Evolutionary conservation across 2,113 vertebrate genomes (phyloP), one percentile per base, ranked within the genome.

Genomic region (Leptobrachium ailaonicum): DNA sequence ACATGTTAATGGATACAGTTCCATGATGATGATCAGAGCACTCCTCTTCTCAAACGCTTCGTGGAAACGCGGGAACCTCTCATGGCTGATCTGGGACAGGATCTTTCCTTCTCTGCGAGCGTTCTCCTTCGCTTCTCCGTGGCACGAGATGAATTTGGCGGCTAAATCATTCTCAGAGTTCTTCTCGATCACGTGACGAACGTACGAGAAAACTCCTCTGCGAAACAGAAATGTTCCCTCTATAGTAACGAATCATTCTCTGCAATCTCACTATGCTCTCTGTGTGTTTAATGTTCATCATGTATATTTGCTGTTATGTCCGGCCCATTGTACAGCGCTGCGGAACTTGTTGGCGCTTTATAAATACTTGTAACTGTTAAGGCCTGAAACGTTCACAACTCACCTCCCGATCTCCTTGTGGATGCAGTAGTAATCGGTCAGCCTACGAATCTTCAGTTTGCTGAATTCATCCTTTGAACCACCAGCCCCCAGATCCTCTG

Each of bases 181-280:
- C 75, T 97, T 97, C 84, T 98, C 94, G 1, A 93, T 95, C 75
- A 97, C 95, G 1, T 94, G 92, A 84, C 98, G 94, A 64, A 98
- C 89, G n/a, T 98, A 99, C n/a, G 96, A 98, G 89, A 99, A 99
- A 6, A 97, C 93, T 1, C 98, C 98, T 86, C 98, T 99, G 90
- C 14, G 82, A 64, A 40, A 45, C 10, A 77, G 20, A 50, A 2
- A 66, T n/a, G 44, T 0, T 41, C 13, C 5, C 9, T 1, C 20
- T 4, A 50, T 13, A 32, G 62, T 1, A 64, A 64, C 14, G 0
- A 62, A 2, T 60, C 56, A 60, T 4, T 60, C 56, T 60, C 1
- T 60, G 56, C 56, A 12, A 3, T 60, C 6, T 60, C 47, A 60
- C 20, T 32, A 32, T 32, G 20, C 20, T 32, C 20, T 32, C 20